These are phyloP conservation scores for Paradoxurus hermaphroditus DNA, from an alignment of 2,113 vertebrate species.

Conservation along the genomic window DNA sequence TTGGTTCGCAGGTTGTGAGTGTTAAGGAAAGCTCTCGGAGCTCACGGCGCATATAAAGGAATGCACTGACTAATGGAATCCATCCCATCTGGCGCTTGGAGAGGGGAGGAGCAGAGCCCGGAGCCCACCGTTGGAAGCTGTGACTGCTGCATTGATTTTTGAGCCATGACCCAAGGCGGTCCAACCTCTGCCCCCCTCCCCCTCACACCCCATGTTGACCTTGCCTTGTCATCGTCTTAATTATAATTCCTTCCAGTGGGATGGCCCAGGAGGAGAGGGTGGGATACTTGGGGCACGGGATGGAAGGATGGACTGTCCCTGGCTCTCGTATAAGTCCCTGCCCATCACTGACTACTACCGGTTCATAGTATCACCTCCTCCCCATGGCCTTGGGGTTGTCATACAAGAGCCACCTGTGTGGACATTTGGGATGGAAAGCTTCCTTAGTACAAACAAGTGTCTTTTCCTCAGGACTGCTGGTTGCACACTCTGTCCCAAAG, in stretches of 20 bases:
- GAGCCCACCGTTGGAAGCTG: accelerated
- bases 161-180: neutral
- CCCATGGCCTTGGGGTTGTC: neutral
- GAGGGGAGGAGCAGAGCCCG: too few relatives aligned
- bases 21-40: neutral
- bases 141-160: neutral
- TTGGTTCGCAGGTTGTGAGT: too few relatives aligned
- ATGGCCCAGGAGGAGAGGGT: neutral
- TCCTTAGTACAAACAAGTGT: neutral
- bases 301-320: neutral
- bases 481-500: neutral
- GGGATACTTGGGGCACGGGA: neutral
- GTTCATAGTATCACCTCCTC: neutral
- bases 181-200: neutral
- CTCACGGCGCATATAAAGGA: neutral
- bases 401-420: neutral
- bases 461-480: neutral
- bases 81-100: neutral
- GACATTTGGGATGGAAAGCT: neutral
- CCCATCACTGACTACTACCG: neutral
- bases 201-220: neutral
- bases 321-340: too few relatives aligned
- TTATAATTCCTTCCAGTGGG: neutral
- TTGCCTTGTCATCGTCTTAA: neutral
- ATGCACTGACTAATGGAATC: neutral